Evolutionary conservation across 1,140 invertebrate genomes (phyloP).

Genomic region (Drosophila nigrodunni): DNA sequence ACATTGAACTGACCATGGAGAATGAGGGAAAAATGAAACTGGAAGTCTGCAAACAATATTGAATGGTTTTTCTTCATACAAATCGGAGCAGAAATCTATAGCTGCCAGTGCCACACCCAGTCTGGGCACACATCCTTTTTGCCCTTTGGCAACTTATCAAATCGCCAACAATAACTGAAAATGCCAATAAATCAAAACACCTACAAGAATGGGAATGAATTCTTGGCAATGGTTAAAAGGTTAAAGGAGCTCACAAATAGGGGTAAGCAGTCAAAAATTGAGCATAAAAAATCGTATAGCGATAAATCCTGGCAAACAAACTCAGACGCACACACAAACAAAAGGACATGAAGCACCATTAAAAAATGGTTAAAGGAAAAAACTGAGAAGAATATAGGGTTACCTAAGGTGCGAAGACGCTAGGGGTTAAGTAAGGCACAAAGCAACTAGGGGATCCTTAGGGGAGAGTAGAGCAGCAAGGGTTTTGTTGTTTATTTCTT

Average conservation of each 20-base stretch:
- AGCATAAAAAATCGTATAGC: constrained; percentile 66
- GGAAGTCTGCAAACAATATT: constrained; percentile 36
- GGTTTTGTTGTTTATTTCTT: neutral
- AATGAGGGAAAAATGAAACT: neutral
- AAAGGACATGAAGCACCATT: constrained; percentile 61
- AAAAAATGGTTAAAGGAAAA: constrained; percentile 59
- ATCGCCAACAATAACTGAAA: constrained; percentile 59
- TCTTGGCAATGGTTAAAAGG: constrained; percentile 45
- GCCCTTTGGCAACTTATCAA: constrained; percentile 59
- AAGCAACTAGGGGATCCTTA: constrained; percentile 2
- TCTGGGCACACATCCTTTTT: constrained; percentile 38
- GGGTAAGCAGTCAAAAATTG: constrained; percentile 50
- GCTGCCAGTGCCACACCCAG: constrained; percentile 6
- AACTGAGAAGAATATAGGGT: constrained; percentile 38
- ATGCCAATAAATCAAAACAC: constrained; percentile 70
- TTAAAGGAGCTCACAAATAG: constrained; percentile 50
- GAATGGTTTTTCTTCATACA: constrained; percentile 12
- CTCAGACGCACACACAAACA: constrained; percentile 29
- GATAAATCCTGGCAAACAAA: constrained; percentile 61
- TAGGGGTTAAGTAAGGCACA: constrained; percentile 20
- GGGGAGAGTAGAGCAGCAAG: neutral
- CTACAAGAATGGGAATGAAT: constrained; percentile 53
- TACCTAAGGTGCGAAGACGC: constrained; percentile 56
- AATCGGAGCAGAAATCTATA: constrained; percentile 29
- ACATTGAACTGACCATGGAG: constrained; percentile 25